Percentiles rank a stretch among this genome's conserved stretches.
phyloP scores from a whole-genome alignment of 2,797 vertebrate species.

The Lophius americanus region DNA sequence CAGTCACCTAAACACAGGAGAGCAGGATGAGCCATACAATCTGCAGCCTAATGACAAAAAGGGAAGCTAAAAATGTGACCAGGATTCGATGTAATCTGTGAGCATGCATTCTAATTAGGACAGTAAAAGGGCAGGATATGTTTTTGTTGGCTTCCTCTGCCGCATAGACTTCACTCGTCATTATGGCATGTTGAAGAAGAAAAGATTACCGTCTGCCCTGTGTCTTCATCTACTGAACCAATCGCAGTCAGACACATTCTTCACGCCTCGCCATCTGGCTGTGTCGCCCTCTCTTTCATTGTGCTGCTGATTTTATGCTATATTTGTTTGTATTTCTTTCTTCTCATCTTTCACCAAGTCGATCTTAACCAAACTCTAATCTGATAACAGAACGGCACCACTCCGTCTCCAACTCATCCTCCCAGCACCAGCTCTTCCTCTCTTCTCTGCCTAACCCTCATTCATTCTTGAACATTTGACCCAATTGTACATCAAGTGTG shows the following conservation, averaged over 20 bases:
- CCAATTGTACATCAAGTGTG: constrained; percentile 52
- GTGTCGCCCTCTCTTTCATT: constrained; percentile 56
- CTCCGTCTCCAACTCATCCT: constrained; percentile 71
- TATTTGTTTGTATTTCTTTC: constrained; percentile 73
- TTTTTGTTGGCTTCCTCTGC: constrained; percentile 19
- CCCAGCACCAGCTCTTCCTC: constrained; percentile 52
- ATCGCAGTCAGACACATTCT: constrained; percentile 39
- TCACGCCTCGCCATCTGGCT: constrained; percentile 38
- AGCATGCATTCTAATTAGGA: constrained; percentile 10
- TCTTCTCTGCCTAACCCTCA: constrained; percentile 56
- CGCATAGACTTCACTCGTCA: constrained; percentile 30
- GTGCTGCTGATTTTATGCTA: constrained; percentile 62
- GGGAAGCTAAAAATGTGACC: not conserved
- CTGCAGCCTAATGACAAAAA: not conserved
- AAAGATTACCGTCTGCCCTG: constrained; percentile 16
- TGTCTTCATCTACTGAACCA: constrained; percentile 17
- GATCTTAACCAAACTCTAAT: constrained; percentile 69
- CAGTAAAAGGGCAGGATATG: constrained; percentile 6
- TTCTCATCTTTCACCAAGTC: constrained; percentile 72
- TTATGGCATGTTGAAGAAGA: constrained; percentile 15
- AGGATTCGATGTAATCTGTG: not conserved
- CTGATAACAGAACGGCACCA: constrained; percentile 78
- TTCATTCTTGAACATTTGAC: constrained; percentile 76
- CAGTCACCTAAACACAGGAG: constrained; percentile 84
- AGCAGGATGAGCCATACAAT: constrained; percentile 10